Percentiles rank a stretch among this genome's conserved stretches.
Evolutionary conservation across 2,797 vertebrate genomes (phyloP).

Genomic region (Urosaurus nigricauda): DNA sequence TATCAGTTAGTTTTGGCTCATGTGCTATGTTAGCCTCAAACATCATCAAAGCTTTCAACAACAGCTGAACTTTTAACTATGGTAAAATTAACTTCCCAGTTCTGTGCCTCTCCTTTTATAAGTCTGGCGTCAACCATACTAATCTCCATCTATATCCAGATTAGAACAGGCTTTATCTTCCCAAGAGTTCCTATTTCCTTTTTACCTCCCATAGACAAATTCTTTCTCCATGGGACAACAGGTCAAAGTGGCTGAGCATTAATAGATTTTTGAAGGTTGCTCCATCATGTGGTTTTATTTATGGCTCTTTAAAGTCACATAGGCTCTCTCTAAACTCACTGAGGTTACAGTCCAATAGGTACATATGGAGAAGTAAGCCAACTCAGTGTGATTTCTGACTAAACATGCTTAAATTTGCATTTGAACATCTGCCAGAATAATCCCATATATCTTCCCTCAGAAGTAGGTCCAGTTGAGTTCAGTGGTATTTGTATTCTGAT

Average conservation of each 20-base stretch:
- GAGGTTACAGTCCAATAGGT: not conserved
- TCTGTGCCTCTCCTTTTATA: conserved; percentile 26
- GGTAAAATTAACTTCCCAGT: conserved; percentile 37
- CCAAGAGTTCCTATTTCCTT: conserved; percentile 15
- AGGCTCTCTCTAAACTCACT: not conserved
- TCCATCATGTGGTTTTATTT: conserved; percentile 15
- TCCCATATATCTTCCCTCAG: not conserved
- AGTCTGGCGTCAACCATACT: conserved; percentile 15
- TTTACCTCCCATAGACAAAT: not conserved
- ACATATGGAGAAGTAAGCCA: not conserved
- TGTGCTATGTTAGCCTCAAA: conserved; percentile 34
- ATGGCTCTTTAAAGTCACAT: not conserved
- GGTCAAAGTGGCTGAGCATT: not conserved
- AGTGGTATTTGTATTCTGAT: not conserved
- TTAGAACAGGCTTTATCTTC: conserved; percentile 28
- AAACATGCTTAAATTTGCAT: not conserved
- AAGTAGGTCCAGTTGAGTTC: not conserved
- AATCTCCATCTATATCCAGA: conserved; percentile 13
- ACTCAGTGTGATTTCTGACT: not conserved
- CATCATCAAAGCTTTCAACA: conserved; percentile 44
- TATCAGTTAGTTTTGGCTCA: conserved; percentile 44
- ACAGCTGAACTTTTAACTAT: conserved; percentile 47
- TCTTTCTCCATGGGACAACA: conserved; percentile 9
- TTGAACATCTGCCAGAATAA: not conserved
- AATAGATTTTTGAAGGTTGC: conserved; percentile 1